Base-by-base conservation (phyloP, 1,140 invertebrate species). In the Drosophila rhopaloa region DNA sequence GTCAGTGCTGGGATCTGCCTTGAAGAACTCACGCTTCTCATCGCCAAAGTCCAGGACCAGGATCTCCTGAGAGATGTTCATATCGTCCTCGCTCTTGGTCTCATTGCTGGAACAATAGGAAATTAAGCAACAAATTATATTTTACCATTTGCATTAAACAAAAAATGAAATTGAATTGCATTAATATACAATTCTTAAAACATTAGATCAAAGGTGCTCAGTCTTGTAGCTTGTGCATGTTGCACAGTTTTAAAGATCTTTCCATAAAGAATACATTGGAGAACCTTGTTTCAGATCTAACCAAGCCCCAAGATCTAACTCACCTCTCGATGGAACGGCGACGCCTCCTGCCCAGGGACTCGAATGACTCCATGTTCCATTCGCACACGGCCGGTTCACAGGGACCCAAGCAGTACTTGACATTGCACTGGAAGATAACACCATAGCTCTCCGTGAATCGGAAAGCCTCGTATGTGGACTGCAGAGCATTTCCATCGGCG, bases 371-470 rank as follows among this genome's bases (percentile, higher is more conserved):
- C 81, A 96, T 94, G 61, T 96, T 97, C 95, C 96, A 97, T 93
- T 97, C 96, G 92, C 97, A 98, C 37, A 97, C 95, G 76, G 97
- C 96, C 82, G 97, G 97, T 93, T 98, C 97, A 90, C 98, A 98
- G 61, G 97, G 97, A 92, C 98, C 98, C 50, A 98, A 94, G 93
- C 98, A 98, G 93, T 98, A 98, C 92, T 98, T 98, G 66, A 98
- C 98, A 91, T 98, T 98, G 93, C 98, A 98, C 91, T 98, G 98
- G 95, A 98, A 98, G 91, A 98, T 98, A 46, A 98, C 97, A 14
- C 98, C 98, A 76, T 98, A 98, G 19, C 97, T 98, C 91, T 98
- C 98, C 0, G 98, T 98, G 91, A 98, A 98, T 81, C 98, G 95
- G 94, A 98, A 98, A 1, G 98, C 98, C 93, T 98, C 98, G 89